phyloP scores from a whole-genome alignment of 2,113 vertebrate genomes.

The Chloropsis cyanopogon region DNA sequence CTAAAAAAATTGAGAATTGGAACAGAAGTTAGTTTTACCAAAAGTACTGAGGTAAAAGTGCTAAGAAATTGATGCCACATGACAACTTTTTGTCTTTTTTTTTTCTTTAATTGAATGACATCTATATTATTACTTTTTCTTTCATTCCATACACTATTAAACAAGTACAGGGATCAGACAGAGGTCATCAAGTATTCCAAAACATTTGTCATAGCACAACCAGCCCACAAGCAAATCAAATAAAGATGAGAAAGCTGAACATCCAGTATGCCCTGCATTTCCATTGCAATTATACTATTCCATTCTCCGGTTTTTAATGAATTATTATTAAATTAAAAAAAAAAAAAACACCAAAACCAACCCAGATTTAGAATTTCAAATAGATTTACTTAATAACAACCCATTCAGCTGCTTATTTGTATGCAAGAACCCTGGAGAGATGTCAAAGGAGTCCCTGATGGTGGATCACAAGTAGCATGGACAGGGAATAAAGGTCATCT shows the following conservation, averaged over 20 bases:
- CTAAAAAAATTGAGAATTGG: not conserved
- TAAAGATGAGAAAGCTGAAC: not conserved
- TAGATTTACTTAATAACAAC: not conserved
- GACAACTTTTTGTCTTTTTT: not conserved
- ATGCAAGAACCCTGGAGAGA: not conserved
- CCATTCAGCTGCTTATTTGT: not conserved
- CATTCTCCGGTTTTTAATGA: not conserved
- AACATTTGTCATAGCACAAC: not conserved
- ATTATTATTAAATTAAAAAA: not conserved
- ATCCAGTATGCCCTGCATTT: not conserved
- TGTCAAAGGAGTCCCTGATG: not conserved
- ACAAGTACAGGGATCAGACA: not conserved
- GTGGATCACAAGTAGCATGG: rapidly evolving
- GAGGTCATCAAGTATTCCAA: not conserved
- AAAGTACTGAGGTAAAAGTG: not conserved
- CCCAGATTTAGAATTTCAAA: not conserved
- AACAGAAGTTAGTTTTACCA: not conserved
- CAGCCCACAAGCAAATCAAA: not conserved
- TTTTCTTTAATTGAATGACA: not conserved
- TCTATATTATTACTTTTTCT: not conserved
- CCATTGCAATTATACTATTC: not conserved
- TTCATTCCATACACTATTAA: not conserved
- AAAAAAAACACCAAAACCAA: too few species aligned
- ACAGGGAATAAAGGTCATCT: not conserved
- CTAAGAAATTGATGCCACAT: not conserved